These are phyloP conservation scores for Nycteola revayana DNA, from an alignment of 2,888 invertebrate species.

Conservation along the genomic window DNA sequence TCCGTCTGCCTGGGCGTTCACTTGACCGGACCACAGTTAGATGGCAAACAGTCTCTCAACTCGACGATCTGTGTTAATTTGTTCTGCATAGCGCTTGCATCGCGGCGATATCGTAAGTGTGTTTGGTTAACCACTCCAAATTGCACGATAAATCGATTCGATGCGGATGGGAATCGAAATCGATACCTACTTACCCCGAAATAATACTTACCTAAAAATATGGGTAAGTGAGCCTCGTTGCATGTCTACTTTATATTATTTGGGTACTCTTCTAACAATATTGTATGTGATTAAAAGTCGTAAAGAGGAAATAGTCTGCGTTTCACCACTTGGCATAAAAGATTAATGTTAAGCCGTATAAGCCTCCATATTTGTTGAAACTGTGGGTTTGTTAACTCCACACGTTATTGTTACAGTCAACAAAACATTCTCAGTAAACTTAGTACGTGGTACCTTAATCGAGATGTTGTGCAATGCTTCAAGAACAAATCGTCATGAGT, in stretches of 20 bases:
- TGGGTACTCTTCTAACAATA: too few species aligned
- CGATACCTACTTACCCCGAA: too few species aligned
- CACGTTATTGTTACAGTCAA: constrained; percentile 51
- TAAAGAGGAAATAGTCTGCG: constrained; percentile 12
- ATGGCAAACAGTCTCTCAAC: constrained; percentile 65
- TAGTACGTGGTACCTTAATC: constrained; percentile 38
- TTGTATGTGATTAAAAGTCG: too few species aligned
- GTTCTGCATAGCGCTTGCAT: constrained; percentile 66
- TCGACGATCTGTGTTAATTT: constrained; percentile 73
- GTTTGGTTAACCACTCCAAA: constrained; percentile 36
- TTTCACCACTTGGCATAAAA: constrained; percentile 27
- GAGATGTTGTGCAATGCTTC: constrained; percentile 38
- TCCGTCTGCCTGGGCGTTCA: constrained; percentile 62
- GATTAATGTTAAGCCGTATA: constrained; percentile 31
- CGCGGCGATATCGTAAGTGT: constrained; percentile 50
- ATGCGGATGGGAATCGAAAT: too few species aligned
- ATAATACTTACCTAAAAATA: too few species aligned
- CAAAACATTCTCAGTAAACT: constrained; percentile 33
- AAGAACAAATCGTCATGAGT: constrained; percentile 20
- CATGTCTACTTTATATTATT: too few species aligned
- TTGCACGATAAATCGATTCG: constrained; percentile 20
- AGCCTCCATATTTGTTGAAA: constrained; percentile 45
- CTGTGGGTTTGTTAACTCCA: constrained; percentile 42
- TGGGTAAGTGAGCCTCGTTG: too few species aligned
- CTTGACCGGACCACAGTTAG: constrained; percentile 73